Conservation (phyloP, 2,888 invertebrate species). For the Drosophila percnosoma region DNA sequence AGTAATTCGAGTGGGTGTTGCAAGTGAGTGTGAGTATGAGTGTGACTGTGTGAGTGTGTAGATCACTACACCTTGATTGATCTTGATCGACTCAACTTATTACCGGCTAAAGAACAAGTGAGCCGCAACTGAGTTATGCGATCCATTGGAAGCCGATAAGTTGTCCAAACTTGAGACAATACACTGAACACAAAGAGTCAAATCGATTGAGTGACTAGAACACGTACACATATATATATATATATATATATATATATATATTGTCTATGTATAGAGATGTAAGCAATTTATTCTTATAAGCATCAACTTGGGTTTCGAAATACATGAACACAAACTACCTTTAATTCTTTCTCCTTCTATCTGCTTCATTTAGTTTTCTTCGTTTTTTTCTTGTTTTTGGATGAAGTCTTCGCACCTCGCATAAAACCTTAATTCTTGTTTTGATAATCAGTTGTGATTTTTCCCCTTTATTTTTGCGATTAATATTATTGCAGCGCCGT, state of each 20-base stretch:
- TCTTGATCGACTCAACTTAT: conserved; percentile 5
- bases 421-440: background rate
- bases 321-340: background rate
- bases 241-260: background rate
- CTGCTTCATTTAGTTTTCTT: background rate
- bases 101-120: conserved; percentile 23
- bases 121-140: conserved; percentile 8
- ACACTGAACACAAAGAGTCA: background rate
- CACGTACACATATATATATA: background rate
- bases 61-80: conserved; percentile 5
- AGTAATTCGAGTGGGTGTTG: conserved; percentile 45
- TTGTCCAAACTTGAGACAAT: conserved; percentile 29
- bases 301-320: conserved; percentile 5
- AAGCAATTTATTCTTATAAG: conserved; percentile 17
- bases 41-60: background rate
- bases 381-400: background rate
- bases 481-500: background rate
- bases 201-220: conserved; percentile 18
- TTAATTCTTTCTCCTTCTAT: background rate
- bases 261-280: conserved; percentile 1
- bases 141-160: conserved; percentile 15
- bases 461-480: background rate
- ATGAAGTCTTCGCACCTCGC: background rate
- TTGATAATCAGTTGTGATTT: background rate
- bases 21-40: background rate